These are phyloP conservation scores for Horisme vitalbata DNA, from an alignment of 2,888 invertebrate genomes.

Conservation along the genomic window DNA sequence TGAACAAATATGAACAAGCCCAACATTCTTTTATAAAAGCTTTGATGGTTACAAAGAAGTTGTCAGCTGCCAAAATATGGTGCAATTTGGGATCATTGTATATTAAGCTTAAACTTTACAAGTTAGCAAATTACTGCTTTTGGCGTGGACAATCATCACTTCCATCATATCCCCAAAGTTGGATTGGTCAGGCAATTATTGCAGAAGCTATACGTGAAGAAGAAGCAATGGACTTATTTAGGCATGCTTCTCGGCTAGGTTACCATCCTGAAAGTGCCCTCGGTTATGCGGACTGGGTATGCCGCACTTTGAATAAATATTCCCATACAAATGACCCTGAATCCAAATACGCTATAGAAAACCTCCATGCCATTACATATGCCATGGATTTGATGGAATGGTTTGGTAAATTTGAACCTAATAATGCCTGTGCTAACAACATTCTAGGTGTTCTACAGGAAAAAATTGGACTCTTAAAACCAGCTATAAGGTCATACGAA, in stretches of 20 bases:
- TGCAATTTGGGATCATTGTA: conserved; percentile 90
- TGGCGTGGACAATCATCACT: conserved; percentile 94
- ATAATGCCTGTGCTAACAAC: conserved; percentile 87
- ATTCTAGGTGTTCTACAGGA: conserved; percentile 89
- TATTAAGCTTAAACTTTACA: conserved; percentile 83
- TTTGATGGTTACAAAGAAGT: conserved; percentile 84
- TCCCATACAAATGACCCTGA: conserved; percentile 76
- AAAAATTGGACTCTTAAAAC: conserved; percentile 76
- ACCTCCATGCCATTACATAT: conserved; percentile 90
- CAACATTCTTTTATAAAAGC: conserved; percentile 96
- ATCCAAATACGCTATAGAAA: conserved; percentile 88
- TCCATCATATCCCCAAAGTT: conserved; percentile 92
- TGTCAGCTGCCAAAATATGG: conserved; percentile 89
- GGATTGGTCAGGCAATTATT: conserved; percentile 96
- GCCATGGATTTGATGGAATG: conserved; percentile 91
- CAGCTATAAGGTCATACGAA: conserved; percentile 85
- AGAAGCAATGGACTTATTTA: conserved; percentile 94
- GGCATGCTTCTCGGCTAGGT: conserved; percentile 92
- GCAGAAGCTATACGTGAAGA: conserved; percentile 91
- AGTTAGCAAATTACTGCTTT: conserved; percentile 93
- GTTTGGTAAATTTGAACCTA: conserved; percentile 85
- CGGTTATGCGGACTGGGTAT: conserved; percentile 94
- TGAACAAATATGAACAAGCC: conserved; percentile 88
- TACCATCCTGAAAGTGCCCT: conserved; percentile 90
- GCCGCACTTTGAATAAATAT: conserved; percentile 84